phyloP scores from a whole-genome alignment of 2,113 vertebrate species.

The Synodontis membranacea region DNA sequence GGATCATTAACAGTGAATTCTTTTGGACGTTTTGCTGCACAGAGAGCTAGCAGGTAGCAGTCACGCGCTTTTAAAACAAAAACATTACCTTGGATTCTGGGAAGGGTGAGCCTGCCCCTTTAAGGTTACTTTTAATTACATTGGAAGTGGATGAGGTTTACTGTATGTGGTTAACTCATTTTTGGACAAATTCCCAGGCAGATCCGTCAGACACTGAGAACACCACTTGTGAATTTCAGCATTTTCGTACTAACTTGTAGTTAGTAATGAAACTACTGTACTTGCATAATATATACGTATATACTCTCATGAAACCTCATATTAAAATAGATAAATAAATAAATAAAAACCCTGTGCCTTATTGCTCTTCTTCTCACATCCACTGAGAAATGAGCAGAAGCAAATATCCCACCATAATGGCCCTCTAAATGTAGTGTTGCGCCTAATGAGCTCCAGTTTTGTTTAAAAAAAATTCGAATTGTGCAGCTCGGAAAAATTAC shows the following conservation, averaged over 20 bases:
- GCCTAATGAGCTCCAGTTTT: constrained; percentile 42
- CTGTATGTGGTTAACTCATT: background rate
- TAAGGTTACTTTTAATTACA: background rate
- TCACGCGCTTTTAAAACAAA: no score
- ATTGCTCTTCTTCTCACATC: constrained; percentile 14
- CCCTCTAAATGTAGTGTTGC: constrained; percentile 47
- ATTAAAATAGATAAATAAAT: no score
- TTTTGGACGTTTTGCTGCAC: no score
- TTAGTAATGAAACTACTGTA: background rate
- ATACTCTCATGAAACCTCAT: background rate
- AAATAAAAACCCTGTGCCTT: background rate
- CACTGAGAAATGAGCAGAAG: constrained; percentile 29
- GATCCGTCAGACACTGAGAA: background rate
- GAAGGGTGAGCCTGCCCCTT: no score
- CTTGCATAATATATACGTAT: background rate
- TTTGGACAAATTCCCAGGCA: background rate
- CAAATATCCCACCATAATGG: constrained; percentile 30
- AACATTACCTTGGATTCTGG: no score
- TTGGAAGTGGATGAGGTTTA: background rate
- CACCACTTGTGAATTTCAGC: background rate
- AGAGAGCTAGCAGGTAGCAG: no score
- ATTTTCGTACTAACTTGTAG: background rate
- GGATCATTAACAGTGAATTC: no score
- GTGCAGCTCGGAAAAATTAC: constrained; percentile 28
- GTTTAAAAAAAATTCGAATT: constrained; percentile 42